Conservation (phyloP, 2,113 vertebrate species). For the Carassius gibelio region DNA sequence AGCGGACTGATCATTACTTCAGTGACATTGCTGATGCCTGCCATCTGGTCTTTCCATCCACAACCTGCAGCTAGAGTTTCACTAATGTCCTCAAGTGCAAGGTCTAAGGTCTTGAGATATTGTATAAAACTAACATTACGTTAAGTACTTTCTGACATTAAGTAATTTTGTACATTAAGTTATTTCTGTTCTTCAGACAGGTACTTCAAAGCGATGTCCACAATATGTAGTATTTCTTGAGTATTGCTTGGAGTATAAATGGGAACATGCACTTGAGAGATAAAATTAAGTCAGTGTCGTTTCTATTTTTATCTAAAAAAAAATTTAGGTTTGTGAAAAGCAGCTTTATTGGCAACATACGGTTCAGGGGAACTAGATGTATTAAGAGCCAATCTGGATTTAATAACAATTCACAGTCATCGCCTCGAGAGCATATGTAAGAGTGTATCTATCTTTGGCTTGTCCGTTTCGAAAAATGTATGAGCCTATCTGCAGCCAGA, state of each 20-base stretch:
- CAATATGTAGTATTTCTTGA: not conserved
- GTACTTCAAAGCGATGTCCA: not conserved
- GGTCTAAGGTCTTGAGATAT: conserved; percentile 10
- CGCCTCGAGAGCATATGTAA: conserved; percentile 7
- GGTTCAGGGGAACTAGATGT: not conserved
- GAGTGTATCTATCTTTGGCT: conserved; percentile 38
- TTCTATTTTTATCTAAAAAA: not conserved
- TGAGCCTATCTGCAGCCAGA: conserved; percentile 24
- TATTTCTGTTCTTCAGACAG: not conserved
- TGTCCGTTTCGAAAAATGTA: conserved; percentile 29
- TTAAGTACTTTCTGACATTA: not conserved
- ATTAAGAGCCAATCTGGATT: conserved; percentile 13
- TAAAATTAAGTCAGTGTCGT: not conserved
- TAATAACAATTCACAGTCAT: conserved; percentile 41
- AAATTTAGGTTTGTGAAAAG: not conserved
- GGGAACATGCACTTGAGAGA: not conserved
- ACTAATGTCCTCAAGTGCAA: not conserved
- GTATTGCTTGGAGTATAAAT: not conserved
- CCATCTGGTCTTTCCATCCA: conserved; percentile 40
- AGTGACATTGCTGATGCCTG: conserved; percentile 43
- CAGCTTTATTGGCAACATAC: conserved; percentile 34
- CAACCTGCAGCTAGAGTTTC: conserved; percentile 6
- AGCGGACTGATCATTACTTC: conserved; percentile 51
- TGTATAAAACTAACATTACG: not conserved
- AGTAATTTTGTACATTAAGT: not conserved